Percentiles rank a stretch among this genome's conserved stretches.
phyloP scores from a whole-genome alignment of 2,113 vertebrate species.

The Eidolon helvum region DNA sequence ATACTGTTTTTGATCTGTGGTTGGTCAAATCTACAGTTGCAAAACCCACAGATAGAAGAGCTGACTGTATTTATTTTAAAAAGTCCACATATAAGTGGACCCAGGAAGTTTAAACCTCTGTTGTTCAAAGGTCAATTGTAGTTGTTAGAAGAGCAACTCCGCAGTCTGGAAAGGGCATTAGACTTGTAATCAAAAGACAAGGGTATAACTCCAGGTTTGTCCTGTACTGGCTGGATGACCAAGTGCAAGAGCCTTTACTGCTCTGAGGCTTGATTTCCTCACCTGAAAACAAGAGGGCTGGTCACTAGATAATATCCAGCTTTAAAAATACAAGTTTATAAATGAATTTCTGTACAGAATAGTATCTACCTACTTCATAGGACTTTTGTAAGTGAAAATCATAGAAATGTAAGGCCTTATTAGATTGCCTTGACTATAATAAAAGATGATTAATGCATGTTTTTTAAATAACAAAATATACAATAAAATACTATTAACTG shows the following conservation, averaged over 20 bases:
- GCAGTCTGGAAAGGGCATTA: background rate
- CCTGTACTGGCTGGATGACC: too few relatives aligned
- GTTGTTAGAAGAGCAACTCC: background rate
- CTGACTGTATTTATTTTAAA: background rate
- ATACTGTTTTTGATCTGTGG: background rate
- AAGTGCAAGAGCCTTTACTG: too few relatives aligned
- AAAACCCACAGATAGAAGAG: background rate
- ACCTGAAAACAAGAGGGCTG: background rate
- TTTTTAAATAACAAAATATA: constrained; percentile 22
- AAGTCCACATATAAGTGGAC: background rate
- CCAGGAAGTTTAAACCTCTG: background rate
- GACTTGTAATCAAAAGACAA: background rate
- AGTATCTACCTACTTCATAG: background rate
- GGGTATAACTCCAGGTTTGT: too few relatives aligned
- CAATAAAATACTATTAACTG: background rate
- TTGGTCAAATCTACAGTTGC: background rate
- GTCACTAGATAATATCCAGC: background rate
- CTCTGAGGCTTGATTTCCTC: background rate
- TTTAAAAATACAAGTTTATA: background rate
- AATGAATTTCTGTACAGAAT: background rate
- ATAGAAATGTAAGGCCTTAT: background rate
- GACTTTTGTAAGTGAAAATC: background rate
- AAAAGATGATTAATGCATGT: background rate
- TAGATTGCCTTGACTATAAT: background rate
- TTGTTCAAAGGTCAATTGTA: background rate